These are phyloP conservation scores for Alectura lathami DNA, from an alignment of 2,113 vertebrate species.

Conservation along the genomic window DNA sequence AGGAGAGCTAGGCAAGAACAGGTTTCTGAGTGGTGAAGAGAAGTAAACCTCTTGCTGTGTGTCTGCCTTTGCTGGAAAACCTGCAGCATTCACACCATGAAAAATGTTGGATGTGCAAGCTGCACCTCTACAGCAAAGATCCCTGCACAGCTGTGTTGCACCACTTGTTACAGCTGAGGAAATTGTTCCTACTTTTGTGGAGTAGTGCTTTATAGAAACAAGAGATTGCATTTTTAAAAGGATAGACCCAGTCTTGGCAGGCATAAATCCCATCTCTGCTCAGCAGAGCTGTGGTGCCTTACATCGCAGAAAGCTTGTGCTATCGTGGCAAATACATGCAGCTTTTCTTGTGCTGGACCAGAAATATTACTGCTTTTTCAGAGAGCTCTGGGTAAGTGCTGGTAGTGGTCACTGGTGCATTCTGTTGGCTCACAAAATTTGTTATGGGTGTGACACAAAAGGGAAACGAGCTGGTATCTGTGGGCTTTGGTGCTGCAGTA, in stretches of 20 bases:
- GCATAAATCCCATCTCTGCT: not conserved
- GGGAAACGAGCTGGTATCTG: not conserved
- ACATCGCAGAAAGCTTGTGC: rapidly evolving
- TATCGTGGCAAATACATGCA: rapidly evolving
- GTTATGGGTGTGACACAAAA: not conserved
- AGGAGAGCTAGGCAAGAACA: not conserved
- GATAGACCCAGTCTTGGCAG: not conserved
- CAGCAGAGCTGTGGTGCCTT: not conserved
- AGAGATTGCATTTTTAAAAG: not conserved
- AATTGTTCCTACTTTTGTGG: not conserved
- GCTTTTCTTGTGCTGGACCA: not conserved
- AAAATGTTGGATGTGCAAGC: not conserved
- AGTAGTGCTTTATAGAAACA: not conserved
- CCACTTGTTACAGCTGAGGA: not conserved
- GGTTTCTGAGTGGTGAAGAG: not conserved
- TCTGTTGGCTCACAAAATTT: not conserved
- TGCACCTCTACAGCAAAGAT: not conserved
- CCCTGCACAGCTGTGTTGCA: not conserved
- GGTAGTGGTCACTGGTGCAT: not conserved
- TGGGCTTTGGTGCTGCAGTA: not conserved
- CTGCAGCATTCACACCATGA: not conserved
- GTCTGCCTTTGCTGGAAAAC: not conserved
- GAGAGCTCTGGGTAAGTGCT: not conserved
- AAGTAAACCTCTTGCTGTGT: not conserved
- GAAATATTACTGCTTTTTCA: not conserved